Evolutionary conservation across 2,888 invertebrate genomes (phyloP).

Genomic region (Morpho achilles): DNA sequence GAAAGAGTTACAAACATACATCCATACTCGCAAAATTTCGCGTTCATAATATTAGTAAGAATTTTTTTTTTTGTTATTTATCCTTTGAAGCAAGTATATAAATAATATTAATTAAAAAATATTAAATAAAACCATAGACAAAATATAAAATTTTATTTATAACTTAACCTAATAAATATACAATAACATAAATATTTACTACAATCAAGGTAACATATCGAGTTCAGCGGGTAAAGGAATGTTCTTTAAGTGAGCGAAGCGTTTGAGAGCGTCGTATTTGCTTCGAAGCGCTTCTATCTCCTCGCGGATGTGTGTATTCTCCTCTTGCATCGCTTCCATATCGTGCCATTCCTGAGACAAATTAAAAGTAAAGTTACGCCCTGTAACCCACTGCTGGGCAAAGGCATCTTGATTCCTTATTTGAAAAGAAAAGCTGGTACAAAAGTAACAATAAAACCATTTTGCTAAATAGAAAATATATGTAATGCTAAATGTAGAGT

Average conservation of each 20-base stretch:
- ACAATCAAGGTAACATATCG: slow-evolving; percentile 74
- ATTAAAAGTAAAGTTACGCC: neutral
- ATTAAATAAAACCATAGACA: neutral
- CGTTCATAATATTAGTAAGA: no score
- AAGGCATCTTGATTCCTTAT: neutral
- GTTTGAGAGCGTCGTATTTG: slow-evolving; percentile 91
- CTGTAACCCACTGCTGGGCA: neutral
- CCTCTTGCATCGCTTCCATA: slow-evolving; percentile 91
- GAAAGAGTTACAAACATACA: no score
- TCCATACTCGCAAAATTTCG: no score
- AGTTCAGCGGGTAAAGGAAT: slow-evolving; percentile 89
- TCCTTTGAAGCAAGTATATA: no score
- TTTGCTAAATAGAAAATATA: no score
- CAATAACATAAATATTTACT: slow-evolving; percentile 1
- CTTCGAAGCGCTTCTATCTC: slow-evolving; percentile 87
- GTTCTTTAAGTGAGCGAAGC: slow-evolving; percentile 89
- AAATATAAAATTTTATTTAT: neutral
- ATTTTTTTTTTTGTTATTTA: no score
- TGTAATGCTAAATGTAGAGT: no score
- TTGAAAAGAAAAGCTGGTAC: no score
- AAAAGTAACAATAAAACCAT: no score
- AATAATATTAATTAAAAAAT: no score
- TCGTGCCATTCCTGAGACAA: slow-evolving; percentile 84
- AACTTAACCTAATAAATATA: slow-evolving; percentile 9
- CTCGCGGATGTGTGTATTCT: slow-evolving; percentile 86